A percentile compares a stretch with the other conserved stretches of the same genome.
Evolutionary conservation across 2,888 invertebrate species (phyloP).

Genomic region (Zootermopsis nevadensis): DNA sequence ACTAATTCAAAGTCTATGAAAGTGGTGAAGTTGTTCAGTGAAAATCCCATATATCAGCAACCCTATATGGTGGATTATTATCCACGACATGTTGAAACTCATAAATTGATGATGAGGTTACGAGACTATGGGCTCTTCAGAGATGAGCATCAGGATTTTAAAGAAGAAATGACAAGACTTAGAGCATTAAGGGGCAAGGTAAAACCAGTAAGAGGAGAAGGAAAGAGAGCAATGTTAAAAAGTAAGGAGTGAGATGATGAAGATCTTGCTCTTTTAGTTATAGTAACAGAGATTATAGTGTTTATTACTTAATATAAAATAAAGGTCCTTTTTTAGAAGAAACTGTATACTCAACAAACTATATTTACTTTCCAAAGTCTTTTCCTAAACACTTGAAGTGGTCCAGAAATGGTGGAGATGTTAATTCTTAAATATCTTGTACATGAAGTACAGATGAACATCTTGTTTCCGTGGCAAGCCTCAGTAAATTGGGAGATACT

Average conservation of each 20-base stretch:
- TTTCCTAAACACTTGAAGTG: too few species aligned
- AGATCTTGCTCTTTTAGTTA: neutral
- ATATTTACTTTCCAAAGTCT: too few species aligned
- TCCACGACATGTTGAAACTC: slow-evolving; percentile 84
- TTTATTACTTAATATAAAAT: too few species aligned
- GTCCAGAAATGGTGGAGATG: too few species aligned
- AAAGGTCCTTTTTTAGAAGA: too few species aligned
- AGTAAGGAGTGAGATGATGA: neutral
- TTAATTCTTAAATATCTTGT: too few species aligned
- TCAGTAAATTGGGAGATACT: too few species aligned
- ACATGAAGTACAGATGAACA: too few species aligned
- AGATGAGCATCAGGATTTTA: slow-evolving; percentile 91
- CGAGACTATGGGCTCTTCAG: slow-evolving; percentile 83
- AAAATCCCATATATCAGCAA: slow-evolving; percentile 78
- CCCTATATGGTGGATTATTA: slow-evolving; percentile 84
- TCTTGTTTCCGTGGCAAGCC: too few species aligned
- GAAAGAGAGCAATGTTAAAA: neutral
- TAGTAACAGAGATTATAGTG: neutral
- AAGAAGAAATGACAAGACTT: slow-evolving; percentile 85
- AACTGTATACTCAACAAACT: too few species aligned
- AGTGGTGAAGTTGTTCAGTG: slow-evolving; percentile 81
- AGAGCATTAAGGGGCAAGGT: slow-evolving; percentile 82
- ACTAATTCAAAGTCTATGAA: slow-evolving; percentile 82
- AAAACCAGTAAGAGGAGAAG: slow-evolving; percentile 66
- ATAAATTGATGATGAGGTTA: slow-evolving; percentile 76